phyloP scores from a whole-genome alignment of 1,140 invertebrate genomes.

The Teleogryllus occipitalis region DNA sequence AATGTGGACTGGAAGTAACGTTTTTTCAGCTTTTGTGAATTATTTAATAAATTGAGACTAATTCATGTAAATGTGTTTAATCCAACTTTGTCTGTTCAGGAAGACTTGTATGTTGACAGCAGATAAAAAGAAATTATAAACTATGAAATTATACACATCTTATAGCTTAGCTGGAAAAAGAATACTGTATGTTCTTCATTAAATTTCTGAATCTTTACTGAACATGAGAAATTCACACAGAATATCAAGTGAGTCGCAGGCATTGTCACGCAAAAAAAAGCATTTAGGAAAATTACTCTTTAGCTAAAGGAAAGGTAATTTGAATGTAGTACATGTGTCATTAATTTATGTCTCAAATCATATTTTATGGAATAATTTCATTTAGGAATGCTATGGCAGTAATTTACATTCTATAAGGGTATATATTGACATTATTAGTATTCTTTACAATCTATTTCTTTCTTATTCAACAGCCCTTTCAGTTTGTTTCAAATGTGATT shows the following conservation, averaged over 20 bases:
- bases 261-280: neutral
- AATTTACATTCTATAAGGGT: neutral
- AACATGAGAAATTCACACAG: neutral
- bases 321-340: neutral
- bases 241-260: neutral
- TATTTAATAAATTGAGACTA: neutral
- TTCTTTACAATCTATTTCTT: constrained; percentile 15
- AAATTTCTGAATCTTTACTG: neutral
- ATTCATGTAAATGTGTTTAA: neutral
- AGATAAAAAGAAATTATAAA: neutral
- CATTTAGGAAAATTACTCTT: too few relatives aligned
- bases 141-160: neutral
- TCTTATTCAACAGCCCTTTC: constrained; percentile 19
- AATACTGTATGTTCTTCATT: neutral
- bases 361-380: neutral
- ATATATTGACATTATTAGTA: neutral
- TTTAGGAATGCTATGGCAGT: neutral
- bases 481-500: constrained; percentile 18
- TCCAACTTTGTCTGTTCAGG: neutral
- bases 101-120: neutral
- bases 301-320: neutral
- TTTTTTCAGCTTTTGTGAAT: neutral
- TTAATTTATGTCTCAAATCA: neutral
- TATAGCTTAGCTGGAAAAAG: neutral
- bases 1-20: neutral